Evolutionary conservation across 2,888 invertebrate species (phyloP).

Genomic region (Drosophila parthenogenetica): DNA sequence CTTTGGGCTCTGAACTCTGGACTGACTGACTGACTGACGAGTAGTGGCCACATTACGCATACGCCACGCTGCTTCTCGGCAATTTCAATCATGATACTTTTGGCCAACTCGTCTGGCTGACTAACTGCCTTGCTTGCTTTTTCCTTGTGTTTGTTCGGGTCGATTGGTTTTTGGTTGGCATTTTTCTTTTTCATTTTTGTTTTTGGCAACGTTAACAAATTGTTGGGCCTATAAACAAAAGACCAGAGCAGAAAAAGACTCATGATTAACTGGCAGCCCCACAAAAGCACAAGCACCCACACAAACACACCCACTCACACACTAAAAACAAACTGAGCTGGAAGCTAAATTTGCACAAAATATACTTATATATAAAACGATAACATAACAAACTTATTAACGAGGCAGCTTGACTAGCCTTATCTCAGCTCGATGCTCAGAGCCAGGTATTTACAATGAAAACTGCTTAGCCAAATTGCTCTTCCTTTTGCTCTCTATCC

Average conservation of each 20-base stretch:
- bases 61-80: constrained; percentile 37
- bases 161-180: constrained; percentile 51
- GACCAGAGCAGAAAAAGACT: constrained; percentile 15
- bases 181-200: background rate
- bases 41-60: constrained; percentile 50
- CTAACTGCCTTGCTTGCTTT: background rate
- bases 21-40: background rate
- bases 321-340: constrained; percentile 3
- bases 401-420: constrained; percentile 16
- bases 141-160: constrained; percentile 48
- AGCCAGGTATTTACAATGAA: constrained; percentile 13
- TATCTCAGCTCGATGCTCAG: constrained; percentile 18
- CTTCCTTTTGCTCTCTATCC: too few species aligned
- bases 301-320: background rate
- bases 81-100: constrained; percentile 52
- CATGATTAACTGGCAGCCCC: constrained; percentile 45
- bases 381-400: constrained; percentile 51
- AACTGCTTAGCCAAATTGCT: constrained; percentile 8
- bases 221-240: constrained; percentile 50
- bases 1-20: constrained; percentile 2
- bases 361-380: constrained; percentile 23
- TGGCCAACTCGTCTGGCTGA: background rate
- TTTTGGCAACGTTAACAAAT: constrained; percentile 55
- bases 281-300: background rate
- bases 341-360: constrained; percentile 31